Evolutionary conservation across 2,797 vertebrate species (phyloP), one percentile per base, ranked within the genome.

Genomic region (Alosa sapidissima): DNA sequence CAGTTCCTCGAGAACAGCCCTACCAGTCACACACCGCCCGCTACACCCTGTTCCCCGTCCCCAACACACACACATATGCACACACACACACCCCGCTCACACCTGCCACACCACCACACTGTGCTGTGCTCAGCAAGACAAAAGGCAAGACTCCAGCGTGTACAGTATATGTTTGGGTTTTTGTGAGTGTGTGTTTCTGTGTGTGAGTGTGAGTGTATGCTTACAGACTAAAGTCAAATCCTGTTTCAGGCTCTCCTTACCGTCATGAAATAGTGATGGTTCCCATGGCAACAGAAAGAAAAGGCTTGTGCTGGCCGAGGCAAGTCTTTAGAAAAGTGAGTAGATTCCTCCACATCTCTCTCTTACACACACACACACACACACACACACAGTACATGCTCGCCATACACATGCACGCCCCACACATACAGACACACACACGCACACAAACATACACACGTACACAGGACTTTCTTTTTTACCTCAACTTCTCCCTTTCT

Each of bases 21-120:
- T 97, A 95, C 91, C 90, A 96, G 81, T 97, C 95, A 36, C 95
- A 97, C 90, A 96, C 93, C 88, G 93, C 93, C 81, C 93, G 89
- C 1, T 94, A 94, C 16, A 91, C 93, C 8, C 81, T 94, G 89
- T 96, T 97, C 88, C 95, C 96, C 6, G 41, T 94, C 92, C 48
- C 54, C 16, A 54, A 19, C 87, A 93, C 52, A 88, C 85, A 0
- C 19, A 89, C 89, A 4, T 88, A 90, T n/a, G n/a, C n/a, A 88
- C 85, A 0, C 81, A 93, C 90, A 33, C 92, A 94, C 62, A 91
- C 93, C 89, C 89, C 90, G 16, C 90, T 87, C 0, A 81, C 93
- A 48, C 93, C 95, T 55, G 89, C 92, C 0, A 90, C 88, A 68
- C 24, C 89, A 84, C 93, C 93, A 6, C 89, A 92, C 3, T 85